Evolutionary conservation across 2,113 vertebrate species (phyloP).

Genomic region (Martes martes): DNA sequence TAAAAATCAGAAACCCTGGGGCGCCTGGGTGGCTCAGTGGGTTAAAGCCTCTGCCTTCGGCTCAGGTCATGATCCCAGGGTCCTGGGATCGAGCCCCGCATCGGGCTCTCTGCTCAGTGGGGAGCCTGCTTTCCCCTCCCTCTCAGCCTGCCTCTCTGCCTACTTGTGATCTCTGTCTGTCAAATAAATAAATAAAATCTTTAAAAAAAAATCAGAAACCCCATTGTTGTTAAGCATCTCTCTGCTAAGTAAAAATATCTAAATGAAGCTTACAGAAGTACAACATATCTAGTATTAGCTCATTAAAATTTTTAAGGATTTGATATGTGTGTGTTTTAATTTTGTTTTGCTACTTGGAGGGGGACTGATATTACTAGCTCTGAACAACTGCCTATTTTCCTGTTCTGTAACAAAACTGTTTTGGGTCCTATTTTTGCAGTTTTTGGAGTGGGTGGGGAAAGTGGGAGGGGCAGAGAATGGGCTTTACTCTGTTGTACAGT

Average conservation of each 20-base stretch:
- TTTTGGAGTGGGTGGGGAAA: neutral
- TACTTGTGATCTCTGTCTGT: too few species aligned
- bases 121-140: too few species aligned
- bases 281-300: neutral
- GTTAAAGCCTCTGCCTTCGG: too few species aligned
- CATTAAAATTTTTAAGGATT: neutral
- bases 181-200: too few species aligned
- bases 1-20: neutral
- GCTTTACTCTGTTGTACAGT: neutral
- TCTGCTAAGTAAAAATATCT: neutral
- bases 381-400: constrained; percentile 13
- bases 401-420: neutral
- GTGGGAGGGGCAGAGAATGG: neutral
- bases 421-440: neutral
- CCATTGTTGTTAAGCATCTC: neutral
- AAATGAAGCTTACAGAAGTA: neutral
- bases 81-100: too few species aligned
- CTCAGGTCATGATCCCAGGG: too few species aligned
- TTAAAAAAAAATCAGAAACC: neutral
- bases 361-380: neutral
- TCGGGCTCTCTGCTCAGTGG: too few species aligned
- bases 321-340: neutral
- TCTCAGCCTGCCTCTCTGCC: too few species aligned
- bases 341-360: neutral
- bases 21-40: too few species aligned